These are phyloP conservation scores for Onychorhynchus coronatus DNA, from an alignment of 2,113 vertebrate genomes.

Conservation along the genomic window DNA sequence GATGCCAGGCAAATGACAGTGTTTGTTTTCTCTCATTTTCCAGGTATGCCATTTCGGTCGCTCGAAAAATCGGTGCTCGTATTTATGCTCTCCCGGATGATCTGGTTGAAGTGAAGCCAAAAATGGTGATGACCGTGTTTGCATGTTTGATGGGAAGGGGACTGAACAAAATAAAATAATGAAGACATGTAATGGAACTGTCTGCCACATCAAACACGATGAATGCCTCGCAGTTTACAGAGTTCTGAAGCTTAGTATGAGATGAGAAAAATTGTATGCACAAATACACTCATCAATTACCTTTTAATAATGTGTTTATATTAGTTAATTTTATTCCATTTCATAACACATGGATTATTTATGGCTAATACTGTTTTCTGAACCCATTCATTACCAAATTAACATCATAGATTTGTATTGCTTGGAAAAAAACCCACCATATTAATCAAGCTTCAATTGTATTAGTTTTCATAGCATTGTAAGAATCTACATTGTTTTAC, in stretches of 20 bases:
- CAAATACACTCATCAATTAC: conserved; percentile 43
- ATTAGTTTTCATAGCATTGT: conserved; percentile 22
- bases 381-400: conserved; percentile 12
- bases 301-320: conserved; percentile 55
- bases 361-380: neutral
- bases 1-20: neutral
- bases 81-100: conserved; percentile 93
- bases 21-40: conserved; percentile 29
- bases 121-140: conserved; percentile 98
- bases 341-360: conserved; percentile 44
- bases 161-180: conserved; percentile 83
- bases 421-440: neutral
- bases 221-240: conserved; percentile 75
- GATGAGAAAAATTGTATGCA: conserved; percentile 55
- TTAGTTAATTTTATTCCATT: conserved; percentile 38
- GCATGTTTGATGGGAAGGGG: conserved; percentile 93
- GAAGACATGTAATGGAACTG: neutral
- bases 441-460: conserved; percentile 26
- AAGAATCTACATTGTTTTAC: conserved; percentile 11
- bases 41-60: conserved; percentile 94
- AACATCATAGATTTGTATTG: conserved; percentile 40
- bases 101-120: conserved; percentile 94
- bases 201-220: conserved; percentile 66
- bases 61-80: conserved; percentile 93
- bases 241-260: conserved; percentile 61